Percentiles rank a stretch among this genome's conserved stretches.
Evolutionary conservation across 2,797 vertebrate species (phyloP).

Genomic region (Enteromius viviparus): DNA sequence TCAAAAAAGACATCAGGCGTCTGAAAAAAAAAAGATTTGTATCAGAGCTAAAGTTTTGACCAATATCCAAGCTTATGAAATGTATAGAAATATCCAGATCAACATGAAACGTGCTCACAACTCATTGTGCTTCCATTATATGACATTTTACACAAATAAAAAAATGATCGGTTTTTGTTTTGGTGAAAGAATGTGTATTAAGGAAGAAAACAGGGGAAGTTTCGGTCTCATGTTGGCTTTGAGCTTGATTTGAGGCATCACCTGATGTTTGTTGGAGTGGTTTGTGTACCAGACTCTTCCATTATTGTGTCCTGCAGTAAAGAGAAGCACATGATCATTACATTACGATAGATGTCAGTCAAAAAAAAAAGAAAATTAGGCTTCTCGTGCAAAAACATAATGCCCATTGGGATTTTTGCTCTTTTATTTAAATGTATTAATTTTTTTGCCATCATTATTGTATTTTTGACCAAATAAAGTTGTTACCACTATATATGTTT

Average conservation of each 20-base stretch:
- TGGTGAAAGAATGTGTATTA: neutral
- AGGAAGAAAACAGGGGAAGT: neutral
- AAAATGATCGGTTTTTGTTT: neutral
- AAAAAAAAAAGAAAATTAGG: neutral
- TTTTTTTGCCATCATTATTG: no score
- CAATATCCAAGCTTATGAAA: neutral
- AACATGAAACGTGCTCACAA: neutral
- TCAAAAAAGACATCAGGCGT: slow-evolving; percentile 12
- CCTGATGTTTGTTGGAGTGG: slow-evolving; percentile 45
- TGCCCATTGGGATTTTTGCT: neutral
- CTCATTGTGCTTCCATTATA: slow-evolving; percentile 24
- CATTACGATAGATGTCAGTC: neutral
- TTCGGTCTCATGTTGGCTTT: neutral
- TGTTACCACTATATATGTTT: no score
- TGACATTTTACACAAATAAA: neutral
- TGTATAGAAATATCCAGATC: neutral
- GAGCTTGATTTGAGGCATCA: slow-evolving; percentile 44
- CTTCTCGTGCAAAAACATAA: neutral
- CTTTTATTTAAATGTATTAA: no score
- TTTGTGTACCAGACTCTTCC: slow-evolving; percentile 47
- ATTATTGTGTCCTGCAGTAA: slow-evolving; percentile 56
- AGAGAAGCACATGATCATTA: slow-evolving; percentile 26
- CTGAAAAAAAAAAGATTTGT: slow-evolving; percentile 53
- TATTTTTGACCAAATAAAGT: no score
- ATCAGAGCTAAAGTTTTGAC: neutral